phyloP scores from a whole-genome alignment of 2,113 vertebrate genomes.

The Clarias gariepinus region DNA sequence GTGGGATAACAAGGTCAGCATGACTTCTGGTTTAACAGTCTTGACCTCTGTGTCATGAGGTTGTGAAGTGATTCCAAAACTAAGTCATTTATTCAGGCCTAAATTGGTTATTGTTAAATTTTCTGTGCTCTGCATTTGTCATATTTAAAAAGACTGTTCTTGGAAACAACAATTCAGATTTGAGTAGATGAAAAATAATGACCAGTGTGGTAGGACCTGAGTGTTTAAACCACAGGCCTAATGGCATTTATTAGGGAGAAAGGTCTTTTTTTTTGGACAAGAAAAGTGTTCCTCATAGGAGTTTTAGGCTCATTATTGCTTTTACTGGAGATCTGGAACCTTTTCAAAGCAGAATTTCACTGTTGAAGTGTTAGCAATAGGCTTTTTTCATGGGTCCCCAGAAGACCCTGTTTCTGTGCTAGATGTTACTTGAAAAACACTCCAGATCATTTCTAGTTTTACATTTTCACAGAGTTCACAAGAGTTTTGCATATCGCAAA shows the following conservation, averaged over 20 bases:
- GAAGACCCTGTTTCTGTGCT: not conserved
- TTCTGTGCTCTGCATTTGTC: not conserved
- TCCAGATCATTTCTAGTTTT: not conserved
- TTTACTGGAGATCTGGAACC: not conserved
- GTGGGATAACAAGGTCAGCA: constrained; percentile 22
- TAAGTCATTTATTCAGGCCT: not conserved
- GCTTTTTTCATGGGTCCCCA: not conserved
- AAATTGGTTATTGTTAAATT: not conserved
- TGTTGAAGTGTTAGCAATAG: not conserved
- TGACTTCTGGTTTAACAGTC: not conserved
- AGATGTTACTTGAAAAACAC: not conserved
- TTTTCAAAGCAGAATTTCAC: not conserved
- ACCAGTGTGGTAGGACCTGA: not conserved
- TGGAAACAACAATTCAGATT: not conserved
- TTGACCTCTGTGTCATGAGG: not conserved
- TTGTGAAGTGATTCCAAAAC: too few species aligned
- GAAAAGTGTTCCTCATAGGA: not conserved
- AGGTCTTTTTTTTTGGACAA: not conserved
- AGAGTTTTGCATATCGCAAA: constrained; percentile 7
- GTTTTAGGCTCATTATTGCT: not conserved
- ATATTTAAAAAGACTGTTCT: not conserved
- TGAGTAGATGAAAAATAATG: not conserved
- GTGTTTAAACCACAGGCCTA: not conserved
- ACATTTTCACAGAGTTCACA: constrained; percentile 7
- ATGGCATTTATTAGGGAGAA: not conserved